phyloP scores from a whole-genome alignment of 2,797 vertebrate genomes.

The Acanthornis magna region DNA sequence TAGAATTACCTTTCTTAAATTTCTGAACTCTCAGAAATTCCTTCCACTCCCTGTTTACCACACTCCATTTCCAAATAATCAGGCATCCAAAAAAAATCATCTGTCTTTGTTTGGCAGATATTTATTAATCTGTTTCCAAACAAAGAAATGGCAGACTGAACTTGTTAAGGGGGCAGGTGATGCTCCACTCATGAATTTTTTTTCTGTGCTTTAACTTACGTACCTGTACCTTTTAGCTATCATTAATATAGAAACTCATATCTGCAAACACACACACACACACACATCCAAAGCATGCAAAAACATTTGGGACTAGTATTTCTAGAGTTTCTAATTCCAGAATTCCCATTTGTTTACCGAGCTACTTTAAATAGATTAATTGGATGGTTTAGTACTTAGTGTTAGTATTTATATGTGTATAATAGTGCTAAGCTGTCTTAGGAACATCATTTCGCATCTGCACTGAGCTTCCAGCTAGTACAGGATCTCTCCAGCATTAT shows the following conservation, averaged over 20 bases:
- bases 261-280: no score
- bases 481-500: not conserved
- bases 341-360: slow-evolving; percentile 29
- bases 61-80: not conserved
- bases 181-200: not conserved
- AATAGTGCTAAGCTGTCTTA: not conserved
- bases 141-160: not conserved
- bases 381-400: not conserved
- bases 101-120: not conserved
- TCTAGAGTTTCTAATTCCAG: not conserved
- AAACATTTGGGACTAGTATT: not conserved
- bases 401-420: not conserved
- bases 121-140: not conserved
- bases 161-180: not conserved
- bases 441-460: not conserved
- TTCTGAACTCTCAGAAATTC: not conserved
- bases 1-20: not conserved
- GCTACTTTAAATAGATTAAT: not conserved
- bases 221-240: not conserved
- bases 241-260: not conserved
- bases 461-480: not conserved
- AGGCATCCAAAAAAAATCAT: not conserved
- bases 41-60: not conserved
- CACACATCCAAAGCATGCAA: not conserved
- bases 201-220: not conserved